phyloP scores from a whole-genome alignment of 2,113 vertebrate genomes.

The Nematolebias whitei region DNA sequence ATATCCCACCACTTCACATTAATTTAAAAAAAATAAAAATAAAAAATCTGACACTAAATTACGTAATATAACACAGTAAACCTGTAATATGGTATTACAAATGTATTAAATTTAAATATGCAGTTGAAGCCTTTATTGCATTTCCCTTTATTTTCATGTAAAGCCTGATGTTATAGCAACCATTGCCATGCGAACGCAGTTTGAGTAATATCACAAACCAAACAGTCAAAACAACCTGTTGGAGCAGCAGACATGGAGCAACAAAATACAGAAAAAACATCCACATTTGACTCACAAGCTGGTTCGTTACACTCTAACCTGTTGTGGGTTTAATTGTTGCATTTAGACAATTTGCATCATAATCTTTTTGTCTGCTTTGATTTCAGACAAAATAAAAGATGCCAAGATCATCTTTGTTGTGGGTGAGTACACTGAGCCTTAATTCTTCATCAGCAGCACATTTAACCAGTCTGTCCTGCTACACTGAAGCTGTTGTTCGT shows the following conservation, averaged over 20 bases:
- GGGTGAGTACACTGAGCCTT: slow-evolving; percentile 85
- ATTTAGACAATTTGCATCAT: neutral
- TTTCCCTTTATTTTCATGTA: neutral
- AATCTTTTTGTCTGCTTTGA: slow-evolving; percentile 12
- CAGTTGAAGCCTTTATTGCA: neutral
- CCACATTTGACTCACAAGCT: neutral
- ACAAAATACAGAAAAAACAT: slow-evolving; percentile 36
- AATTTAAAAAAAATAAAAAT: too few species aligned
- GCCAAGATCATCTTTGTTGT: slow-evolving; percentile 98
- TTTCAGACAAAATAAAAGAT: slow-evolving; percentile 92
- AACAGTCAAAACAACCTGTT: slow-evolving; percentile 2
- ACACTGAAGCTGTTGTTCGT: too few species aligned
- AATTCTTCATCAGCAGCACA: neutral
- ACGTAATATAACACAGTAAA: neutral
- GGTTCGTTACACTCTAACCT: slow-evolving; percentile 36
- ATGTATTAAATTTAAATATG: neutral
- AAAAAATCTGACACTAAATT: neutral
- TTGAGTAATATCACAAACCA: slow-evolving; percentile 37
- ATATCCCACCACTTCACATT: neutral
- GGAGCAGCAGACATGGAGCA: neutral
- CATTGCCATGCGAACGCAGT: slow-evolving; percentile 71
- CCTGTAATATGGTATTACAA: neutral
- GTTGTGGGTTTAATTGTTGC: neutral
- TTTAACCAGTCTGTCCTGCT: neutral
- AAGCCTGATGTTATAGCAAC: slow-evolving; percentile 49